phyloP scores from a whole-genome alignment of 2,113 vertebrate genomes.

The Cyanoramphus novaezelandiae region DNA sequence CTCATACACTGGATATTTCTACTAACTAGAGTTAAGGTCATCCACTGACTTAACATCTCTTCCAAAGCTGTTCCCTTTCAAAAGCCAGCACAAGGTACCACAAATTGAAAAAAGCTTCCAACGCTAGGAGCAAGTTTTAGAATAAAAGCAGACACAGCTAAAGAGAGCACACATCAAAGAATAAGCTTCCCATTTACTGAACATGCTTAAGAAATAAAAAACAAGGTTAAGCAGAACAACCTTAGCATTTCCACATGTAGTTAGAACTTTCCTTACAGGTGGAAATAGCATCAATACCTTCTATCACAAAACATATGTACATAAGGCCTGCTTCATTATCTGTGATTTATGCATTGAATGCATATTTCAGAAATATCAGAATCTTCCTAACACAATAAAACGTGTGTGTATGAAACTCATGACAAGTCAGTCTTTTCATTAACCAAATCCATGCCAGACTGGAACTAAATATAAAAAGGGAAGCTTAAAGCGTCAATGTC shows the following conservation, averaged over 20 bases:
- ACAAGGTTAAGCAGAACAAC: constrained; percentile 88
- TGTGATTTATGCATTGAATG: constrained; percentile 89
- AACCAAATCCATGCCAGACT: constrained; percentile 58
- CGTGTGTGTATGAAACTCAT: constrained; percentile 27
- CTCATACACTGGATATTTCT: constrained; percentile 64
- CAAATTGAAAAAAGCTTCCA: constrained; percentile 51
- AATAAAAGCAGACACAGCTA: constrained; percentile 77
- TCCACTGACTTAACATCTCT: constrained; percentile 50
- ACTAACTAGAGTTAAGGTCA: constrained; percentile 68
- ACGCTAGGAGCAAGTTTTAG: constrained; percentile 49
- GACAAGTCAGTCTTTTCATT: constrained; percentile 63
- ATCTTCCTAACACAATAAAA: constrained; percentile 65
- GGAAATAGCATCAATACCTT: constrained; percentile 64
- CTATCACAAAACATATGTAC: constrained; percentile 27
- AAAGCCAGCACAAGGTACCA: constrained; percentile 69
- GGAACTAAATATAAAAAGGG: constrained; percentile 65
- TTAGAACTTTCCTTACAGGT: constrained; percentile 68
- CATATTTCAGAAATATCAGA: constrained; percentile 80
- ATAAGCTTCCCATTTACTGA: constrained; percentile 70
- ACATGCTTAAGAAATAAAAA: constrained; percentile 71
- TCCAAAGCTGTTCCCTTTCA: constrained; percentile 55
- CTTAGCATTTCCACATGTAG: constrained; percentile 79
- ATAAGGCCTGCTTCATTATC: constrained; percentile 56
- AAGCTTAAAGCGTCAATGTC: constrained; percentile 71
- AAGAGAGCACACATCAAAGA: constrained; percentile 57